Conservation (phyloP, 2,797 vertebrate genomes). For the Acridotheres tristis region DNA sequence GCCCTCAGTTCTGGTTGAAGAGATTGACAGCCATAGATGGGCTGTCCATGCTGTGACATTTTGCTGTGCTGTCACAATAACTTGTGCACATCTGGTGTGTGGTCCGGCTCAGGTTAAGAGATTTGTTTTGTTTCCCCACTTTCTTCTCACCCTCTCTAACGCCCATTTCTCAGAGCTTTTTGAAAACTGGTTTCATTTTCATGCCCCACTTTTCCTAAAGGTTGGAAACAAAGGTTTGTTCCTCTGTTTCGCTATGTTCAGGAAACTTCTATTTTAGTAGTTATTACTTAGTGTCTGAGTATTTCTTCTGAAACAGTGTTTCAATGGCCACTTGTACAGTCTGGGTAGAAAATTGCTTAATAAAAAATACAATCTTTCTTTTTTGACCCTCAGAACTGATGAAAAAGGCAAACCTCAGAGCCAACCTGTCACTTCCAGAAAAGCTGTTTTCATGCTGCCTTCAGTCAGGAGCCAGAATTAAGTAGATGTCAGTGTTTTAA, state of each 20-base stretch:
- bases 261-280: background rate
- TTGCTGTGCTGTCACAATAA: background rate
- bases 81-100: accelerated
- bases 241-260: background rate
- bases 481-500: background rate
- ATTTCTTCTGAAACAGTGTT: background rate
- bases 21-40: background rate
- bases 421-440: background rate
- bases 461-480: background rate
- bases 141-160: background rate
- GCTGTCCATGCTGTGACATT: accelerated
- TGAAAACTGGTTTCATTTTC: background rate
- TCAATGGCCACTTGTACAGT: background rate
- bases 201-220: background rate
- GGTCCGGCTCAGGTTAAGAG: background rate
- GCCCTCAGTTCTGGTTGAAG: background rate
- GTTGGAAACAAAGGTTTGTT: background rate
- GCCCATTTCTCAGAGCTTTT: background rate
- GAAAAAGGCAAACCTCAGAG: background rate
- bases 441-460: background rate
- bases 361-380: background rate
- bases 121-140: background rate
- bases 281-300: background rate
- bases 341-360: background rate
- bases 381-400: background rate